phyloP scores from a whole-genome alignment of 2,888 invertebrate species.

The Incurvaria masculella region DNA sequence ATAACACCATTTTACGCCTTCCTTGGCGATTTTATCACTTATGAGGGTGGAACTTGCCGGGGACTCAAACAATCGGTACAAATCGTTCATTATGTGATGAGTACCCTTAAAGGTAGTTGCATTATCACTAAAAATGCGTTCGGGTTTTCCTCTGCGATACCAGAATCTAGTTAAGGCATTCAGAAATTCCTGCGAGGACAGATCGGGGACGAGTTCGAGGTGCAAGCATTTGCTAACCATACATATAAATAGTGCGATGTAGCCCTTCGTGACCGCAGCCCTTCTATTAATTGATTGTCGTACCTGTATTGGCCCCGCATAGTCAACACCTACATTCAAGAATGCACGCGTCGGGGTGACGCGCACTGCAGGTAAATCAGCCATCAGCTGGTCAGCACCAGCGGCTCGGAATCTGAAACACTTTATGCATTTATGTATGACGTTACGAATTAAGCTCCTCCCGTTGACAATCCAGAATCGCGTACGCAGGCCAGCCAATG shows the following conservation, averaged over 20 bases:
- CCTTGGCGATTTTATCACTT: no score
- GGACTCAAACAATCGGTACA: not conserved
- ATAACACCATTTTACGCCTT: no score
- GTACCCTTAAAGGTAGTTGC: conserved; percentile 16
- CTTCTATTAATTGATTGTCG: conserved; percentile 8
- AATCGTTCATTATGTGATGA: not conserved
- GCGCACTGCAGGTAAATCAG: conserved; percentile 10
- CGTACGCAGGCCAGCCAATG: conserved; percentile 14
- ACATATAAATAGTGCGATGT: not conserved
- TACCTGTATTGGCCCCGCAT: not conserved
- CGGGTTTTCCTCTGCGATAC: conserved; percentile 11
- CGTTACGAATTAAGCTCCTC: conserved; percentile 5
- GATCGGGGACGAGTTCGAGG: conserved; percentile 18
- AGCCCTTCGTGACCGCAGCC: conserved; percentile 9
- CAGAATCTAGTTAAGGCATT: conserved; percentile 16
- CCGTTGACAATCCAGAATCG: conserved; percentile 13
- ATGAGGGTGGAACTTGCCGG: no score
- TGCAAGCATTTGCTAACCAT: conserved; percentile 20
- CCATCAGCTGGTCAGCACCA: conserved; percentile 13
- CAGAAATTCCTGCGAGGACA: conserved; percentile 18
- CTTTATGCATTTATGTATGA: conserved; percentile 15
- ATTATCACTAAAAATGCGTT: conserved; percentile 9
- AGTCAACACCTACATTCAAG: not conserved
- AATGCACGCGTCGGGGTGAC: not conserved
- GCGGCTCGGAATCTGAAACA: conserved; percentile 5